A percentile compares a stretch with the other conserved stretches of the same genome.
Conservation (phyloP, 2,113 vertebrate genomes). For the Caretta caretta region DNA sequence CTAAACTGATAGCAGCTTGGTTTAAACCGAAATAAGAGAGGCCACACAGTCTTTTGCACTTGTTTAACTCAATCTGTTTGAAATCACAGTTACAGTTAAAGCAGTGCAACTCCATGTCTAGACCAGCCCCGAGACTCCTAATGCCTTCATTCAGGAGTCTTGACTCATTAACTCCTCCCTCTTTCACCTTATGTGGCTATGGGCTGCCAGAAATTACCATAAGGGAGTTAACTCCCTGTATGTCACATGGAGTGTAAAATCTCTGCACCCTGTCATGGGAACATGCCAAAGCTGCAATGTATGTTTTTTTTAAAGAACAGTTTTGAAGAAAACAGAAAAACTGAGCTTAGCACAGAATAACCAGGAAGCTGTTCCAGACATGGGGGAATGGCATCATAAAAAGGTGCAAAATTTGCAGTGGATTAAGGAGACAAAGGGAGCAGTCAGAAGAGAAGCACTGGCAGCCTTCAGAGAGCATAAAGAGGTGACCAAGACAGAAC, state of each 20-base stretch:
- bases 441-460: slow-evolving; percentile 6
- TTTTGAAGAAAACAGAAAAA: slow-evolving; percentile 15
- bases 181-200: background rate
- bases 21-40: too few relatives aligned
- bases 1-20: too few relatives aligned
- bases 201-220: background rate
- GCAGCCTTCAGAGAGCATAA: slow-evolving; percentile 2
- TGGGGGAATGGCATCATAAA: slow-evolving; percentile 18
- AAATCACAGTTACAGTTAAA: background rate
- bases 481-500: slow-evolving; percentile 13
- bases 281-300: background rate
- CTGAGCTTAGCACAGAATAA: slow-evolving; percentile 21
- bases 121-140: background rate
- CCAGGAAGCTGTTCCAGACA: slow-evolving; percentile 24
- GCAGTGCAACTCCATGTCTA: background rate
- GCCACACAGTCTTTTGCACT: background rate
- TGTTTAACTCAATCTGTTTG: background rate
- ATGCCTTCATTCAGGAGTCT: background rate
- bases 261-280: background rate
- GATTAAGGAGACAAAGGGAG: background rate
- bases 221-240: background rate
- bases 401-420: background rate
- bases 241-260: background rate
- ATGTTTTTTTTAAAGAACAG: background rate
- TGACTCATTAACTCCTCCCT: background rate